Conservation (phyloP, 92 coral and sea anemone species). For the Bergia sp. region DNA sequence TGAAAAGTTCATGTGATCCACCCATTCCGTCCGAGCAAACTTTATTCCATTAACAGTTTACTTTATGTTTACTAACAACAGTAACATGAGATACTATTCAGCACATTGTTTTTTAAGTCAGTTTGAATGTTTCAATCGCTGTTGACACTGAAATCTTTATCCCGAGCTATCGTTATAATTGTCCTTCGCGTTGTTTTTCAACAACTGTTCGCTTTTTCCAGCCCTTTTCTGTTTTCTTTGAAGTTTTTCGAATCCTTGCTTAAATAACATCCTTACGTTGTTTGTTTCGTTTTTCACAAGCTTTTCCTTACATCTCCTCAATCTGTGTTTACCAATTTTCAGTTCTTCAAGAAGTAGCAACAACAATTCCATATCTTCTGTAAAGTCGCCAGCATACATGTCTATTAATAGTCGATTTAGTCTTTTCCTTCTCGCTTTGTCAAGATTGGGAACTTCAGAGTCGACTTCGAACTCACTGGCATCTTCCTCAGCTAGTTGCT, state of each 20-base stretch:
- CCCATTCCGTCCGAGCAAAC: too few species aligned
- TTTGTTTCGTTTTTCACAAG: background rate
- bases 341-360: background rate
- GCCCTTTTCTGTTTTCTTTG: background rate
- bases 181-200: background rate
- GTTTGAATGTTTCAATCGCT: too few species aligned
- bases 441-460: background rate
- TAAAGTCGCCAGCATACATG: background rate
- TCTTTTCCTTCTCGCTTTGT: background rate
- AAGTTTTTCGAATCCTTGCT: background rate
- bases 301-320: background rate
- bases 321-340: background rate
- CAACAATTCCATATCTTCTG: conserved; percentile 10
- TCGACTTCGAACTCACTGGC: background rate
- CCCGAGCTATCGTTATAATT: background rate
- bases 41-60: too few species aligned
- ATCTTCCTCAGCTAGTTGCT: background rate
- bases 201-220: background rate
- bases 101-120: too few species aligned
- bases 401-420: background rate
- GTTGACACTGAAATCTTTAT: background rate
- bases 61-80: too few species aligned
- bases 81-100: too few species aligned
- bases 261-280: background rate
- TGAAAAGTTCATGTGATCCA: too few species aligned